These are phyloP conservation scores for Papilio dardanus DNA, from an alignment of 1,140 invertebrate genomes.

Conservation along the genomic window DNA sequence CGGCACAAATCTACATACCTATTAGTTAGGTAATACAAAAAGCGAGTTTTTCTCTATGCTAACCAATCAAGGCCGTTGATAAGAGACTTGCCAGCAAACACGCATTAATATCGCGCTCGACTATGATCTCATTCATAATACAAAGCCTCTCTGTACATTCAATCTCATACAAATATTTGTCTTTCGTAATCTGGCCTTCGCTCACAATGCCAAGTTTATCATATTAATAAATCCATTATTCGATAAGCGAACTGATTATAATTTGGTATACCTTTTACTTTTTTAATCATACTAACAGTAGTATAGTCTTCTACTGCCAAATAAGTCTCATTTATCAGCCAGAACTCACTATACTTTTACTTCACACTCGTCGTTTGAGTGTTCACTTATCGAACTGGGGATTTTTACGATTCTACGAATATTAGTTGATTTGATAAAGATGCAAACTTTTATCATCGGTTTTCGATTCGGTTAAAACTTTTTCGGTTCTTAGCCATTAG, in stretches of 20 bases:
- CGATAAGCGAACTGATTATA: constrained; percentile 30
- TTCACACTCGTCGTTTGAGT: neutral
- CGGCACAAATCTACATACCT: neutral
- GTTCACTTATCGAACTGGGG: too few relatives aligned
- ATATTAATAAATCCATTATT: constrained; percentile 22
- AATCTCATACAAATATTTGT: constrained; percentile 32
- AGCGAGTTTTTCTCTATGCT: constrained; percentile 7
- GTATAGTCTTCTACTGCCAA: neutral
- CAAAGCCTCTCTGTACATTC: constrained; percentile 27
- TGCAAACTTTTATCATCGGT: too few relatives aligned
- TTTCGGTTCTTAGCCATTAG: neutral
- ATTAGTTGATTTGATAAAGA: too few relatives aligned
- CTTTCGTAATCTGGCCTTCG: constrained; percentile 33
- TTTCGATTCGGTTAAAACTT: too few relatives aligned
- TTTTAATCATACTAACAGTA: neutral
- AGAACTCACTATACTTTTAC: neutral
- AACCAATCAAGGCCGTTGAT: constrained; percentile 24
- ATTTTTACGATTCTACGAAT: too few relatives aligned
- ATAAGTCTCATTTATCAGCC: neutral
- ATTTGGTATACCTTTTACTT: neutral
- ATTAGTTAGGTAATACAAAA: constrained; percentile 7
- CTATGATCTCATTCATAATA: constrained; percentile 31
- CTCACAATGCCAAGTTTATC: constrained; percentile 31
- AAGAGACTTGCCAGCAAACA: constrained; percentile 22
- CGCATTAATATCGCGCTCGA: constrained; percentile 15